Evolutionary conservation across 2,888 invertebrate genomes (phyloP), one percentile per base, ranked within the genome.

Genomic region (Chymomyza amoena): DNA sequence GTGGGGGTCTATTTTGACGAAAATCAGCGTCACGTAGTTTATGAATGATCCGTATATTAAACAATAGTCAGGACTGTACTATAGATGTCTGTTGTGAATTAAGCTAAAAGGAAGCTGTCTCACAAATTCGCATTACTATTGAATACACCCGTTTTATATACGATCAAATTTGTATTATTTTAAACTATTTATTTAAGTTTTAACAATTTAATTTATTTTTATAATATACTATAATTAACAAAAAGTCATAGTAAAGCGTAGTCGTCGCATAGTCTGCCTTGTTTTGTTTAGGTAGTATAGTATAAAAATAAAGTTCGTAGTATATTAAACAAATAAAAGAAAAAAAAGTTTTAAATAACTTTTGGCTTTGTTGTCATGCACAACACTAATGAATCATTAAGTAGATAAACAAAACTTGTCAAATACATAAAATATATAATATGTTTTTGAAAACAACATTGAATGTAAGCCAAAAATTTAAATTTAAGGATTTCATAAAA

Each of bases 371-470:
- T 54, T 56, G 28, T 36, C 51, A 61, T 13, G 50, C 32, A 45
- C 15, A 61, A 69, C 72, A 68, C 73, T 81, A 87, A 84, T 84
- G 84, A 87, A 67, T 84, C 84, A 84, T 82, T 84, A 72, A 79
- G 70, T 87, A 84, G 84, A 80, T 86, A 87, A 25, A 54, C 28
- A 63, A 60, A 54, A n/a, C 61, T 51, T 39, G 64, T 32, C 59
- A 59, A 64, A 25, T 4, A 54, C 56, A 78, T 51, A 59, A 15
- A 54, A 20, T 1, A 64, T 15, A 64, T 18, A 64, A 25, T 1
- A 25, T 59, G 32, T 59, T 20, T 59, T 59, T 7, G 28, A 36
- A 36, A 36, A 79, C 69, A 54, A 64, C 76, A 69, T 81, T 83
- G 84, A 81, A 64, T 72, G 66, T 45, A 68, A 80, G 83, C 86